phyloP scores from a whole-genome alignment of 92 coral and sea anemone species.

The Phenganax stokvisi region DNA sequence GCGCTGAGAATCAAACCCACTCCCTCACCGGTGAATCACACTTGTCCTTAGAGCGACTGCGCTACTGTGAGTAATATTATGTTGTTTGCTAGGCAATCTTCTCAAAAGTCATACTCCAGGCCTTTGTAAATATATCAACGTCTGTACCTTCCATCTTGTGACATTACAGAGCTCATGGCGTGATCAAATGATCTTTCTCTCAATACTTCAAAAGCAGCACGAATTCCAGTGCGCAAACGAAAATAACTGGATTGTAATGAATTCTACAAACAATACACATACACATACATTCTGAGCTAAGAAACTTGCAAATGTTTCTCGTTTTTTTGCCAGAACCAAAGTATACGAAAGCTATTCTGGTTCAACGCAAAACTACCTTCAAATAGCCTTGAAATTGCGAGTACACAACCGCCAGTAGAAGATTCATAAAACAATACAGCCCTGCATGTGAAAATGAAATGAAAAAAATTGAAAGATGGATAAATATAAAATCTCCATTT shows the following conservation, averaged over 20 bases:
- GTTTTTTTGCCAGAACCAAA: too few relatives aligned
- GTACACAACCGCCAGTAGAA: slow-evolving; percentile 87
- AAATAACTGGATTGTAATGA: slow-evolving; percentile 93
- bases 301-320: too few relatives aligned
- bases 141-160: too few relatives aligned
- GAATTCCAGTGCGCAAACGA: slow-evolving; percentile 77
- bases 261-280: slow-evolving; percentile 40
- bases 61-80: too few relatives aligned
- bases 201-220: slow-evolving; percentile 93
- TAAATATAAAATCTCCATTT: not conserved
- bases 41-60: too few relatives aligned
- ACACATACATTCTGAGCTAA: too few relatives aligned
- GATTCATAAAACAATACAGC: slow-evolving; percentile 79
- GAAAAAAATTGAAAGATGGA: not conserved
- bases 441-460: slow-evolving; percentile 45
- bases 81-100: too few relatives aligned
- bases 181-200: slow-evolving; percentile 38
- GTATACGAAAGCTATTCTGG: too few relatives aligned
- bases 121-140: too few relatives aligned
- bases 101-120: too few relatives aligned
- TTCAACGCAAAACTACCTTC: slow-evolving; percentile 52
- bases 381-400: slow-evolving; percentile 92
- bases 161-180: not conserved
- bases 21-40: too few relatives aligned
- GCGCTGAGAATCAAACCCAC: too few relatives aligned